phyloP scores from a whole-genome alignment of 1,140 invertebrate species.

The Globodera rostochiensis region DNA sequence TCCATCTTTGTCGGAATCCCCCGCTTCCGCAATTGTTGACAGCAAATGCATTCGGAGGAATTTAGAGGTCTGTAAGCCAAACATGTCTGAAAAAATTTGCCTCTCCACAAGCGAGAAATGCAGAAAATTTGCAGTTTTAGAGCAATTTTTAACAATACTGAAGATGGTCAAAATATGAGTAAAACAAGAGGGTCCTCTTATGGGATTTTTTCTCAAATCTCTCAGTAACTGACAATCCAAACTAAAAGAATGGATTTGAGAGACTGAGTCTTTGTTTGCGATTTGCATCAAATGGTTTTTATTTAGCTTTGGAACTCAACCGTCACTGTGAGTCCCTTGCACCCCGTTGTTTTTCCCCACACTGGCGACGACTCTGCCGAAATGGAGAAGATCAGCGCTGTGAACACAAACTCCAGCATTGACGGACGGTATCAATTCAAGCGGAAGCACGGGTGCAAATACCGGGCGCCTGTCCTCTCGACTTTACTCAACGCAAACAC shows the following conservation, averaged over 20 bases:
- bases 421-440: constrained; percentile 43
- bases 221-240: no score
- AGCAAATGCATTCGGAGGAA: constrained; percentile 17
- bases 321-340: not conserved
- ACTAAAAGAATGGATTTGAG: no score
- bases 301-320: constrained; percentile 32
- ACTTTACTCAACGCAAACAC: constrained; percentile 16
- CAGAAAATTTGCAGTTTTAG: no score
- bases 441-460: constrained; percentile 33
- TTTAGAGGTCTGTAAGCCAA: constrained; percentile 8
- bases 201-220: no score
- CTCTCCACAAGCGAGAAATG: not conserved
- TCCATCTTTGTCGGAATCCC: not conserved
- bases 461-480: constrained; percentile 27
- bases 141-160: no score
- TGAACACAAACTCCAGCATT: constrained; percentile 27
- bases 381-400: constrained; percentile 25
- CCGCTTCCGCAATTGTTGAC: not conserved
- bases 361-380: constrained; percentile 14
- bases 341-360: not conserved
- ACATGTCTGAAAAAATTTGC: not conserved
- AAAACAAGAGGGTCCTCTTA: no score
- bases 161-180: no score
- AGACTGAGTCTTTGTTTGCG: not conserved
- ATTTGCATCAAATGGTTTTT: not conserved